Evolutionary conservation across 92 coral and sea anemone species (phyloP).

Genomic region (Pocillopora grandis): DNA sequence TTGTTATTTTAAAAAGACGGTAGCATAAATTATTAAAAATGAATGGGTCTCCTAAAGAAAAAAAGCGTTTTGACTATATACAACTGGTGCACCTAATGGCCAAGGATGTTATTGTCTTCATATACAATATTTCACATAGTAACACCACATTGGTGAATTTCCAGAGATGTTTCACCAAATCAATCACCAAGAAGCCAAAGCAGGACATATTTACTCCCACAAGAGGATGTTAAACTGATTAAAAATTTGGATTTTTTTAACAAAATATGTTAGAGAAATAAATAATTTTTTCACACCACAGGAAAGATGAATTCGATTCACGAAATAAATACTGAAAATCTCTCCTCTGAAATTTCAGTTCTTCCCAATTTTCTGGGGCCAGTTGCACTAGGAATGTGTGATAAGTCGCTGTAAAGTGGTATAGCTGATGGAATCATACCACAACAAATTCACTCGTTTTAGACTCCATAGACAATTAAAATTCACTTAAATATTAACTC

Average conservation of each 20-base stretch:
- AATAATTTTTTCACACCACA: constrained; percentile 3
- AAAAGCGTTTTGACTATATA: background rate
- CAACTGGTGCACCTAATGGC: background rate
- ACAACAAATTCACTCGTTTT: background rate
- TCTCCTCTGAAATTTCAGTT: background rate
- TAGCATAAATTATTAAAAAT: background rate
- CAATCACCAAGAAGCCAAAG: background rate
- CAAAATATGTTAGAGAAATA: background rate
- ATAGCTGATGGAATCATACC: background rate
- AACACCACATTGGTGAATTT: background rate
- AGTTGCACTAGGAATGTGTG: too few relatives aligned
- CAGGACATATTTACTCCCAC: background rate
- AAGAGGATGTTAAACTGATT: background rate
- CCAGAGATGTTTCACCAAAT: background rate
- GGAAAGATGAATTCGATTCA: background rate
- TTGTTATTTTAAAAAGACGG: background rate
- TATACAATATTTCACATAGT: background rate
- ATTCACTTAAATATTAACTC: constrained; percentile 1
- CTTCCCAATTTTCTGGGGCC: background rate
- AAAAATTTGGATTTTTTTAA: background rate
- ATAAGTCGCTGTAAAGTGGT: background rate
- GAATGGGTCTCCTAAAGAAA: background rate
- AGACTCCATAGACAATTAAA: background rate
- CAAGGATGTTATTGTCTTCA: background rate
- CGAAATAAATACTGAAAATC: background rate